Evolutionary conservation across 2,113 vertebrate genomes (phyloP), one percentile per base, ranked within the genome.

Genomic region (Strigops habroptila): DNA sequence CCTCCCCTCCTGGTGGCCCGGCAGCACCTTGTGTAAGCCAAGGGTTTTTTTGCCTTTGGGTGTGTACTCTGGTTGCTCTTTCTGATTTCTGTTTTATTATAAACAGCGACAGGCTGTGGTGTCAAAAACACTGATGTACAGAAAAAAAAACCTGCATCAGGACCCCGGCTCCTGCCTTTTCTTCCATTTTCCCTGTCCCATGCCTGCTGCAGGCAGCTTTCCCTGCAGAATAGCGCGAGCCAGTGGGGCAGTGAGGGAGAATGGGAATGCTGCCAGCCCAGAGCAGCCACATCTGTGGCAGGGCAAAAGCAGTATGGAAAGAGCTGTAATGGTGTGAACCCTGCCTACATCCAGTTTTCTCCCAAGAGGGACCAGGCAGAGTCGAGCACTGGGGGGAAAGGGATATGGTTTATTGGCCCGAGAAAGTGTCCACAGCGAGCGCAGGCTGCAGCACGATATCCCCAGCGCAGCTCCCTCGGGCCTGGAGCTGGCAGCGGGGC

Each of bases 61-160:
- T 97, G 96, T 98, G 96, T 97, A 96, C 96, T 97, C 96, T 97
- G 95, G 97, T 97, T 98, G 97, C 97, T 97, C 92, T 96, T 96
- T 95, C 92, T 83, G 96, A 97, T 96, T 97, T 96, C 91, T 98
- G 98, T 97, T 98, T 98, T 97, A 86, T 97, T 98, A 96, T 97
- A 97, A 98, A 96, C 97, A 97, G 96, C 97, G 90, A 97, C 95
- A 97, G 95, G 97, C 98, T 98, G 97, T 97, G 97, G 97, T 98
- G 97, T 98, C 97, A 97, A 98, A 98, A 98, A 98, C 97, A 98
- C 97, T 98, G 98, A 97, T 98, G 97, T 97, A 98, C 97, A 97
- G 97, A 98, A 98, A 95, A 98, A 98, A 93, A 98, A 98, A 97
- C 97, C 96, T 94, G 97, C 96, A 97, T 98, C 98, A 97, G 98